Evolutionary conservation across 2,113 vertebrate genomes (phyloP).

Genomic region (Thamnophis sirtalis): DNA sequence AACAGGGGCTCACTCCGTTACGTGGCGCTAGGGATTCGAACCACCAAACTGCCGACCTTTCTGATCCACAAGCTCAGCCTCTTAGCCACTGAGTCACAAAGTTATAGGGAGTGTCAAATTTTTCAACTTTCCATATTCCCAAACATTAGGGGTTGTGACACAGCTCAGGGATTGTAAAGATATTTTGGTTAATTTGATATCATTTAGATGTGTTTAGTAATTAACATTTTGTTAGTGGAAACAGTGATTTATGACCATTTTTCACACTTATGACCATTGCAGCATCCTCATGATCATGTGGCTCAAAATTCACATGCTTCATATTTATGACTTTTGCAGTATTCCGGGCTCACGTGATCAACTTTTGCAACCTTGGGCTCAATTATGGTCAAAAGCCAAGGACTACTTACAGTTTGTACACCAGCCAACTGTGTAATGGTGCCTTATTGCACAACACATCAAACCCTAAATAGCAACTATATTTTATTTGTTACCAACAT

Average conservation of each 20-base stretch:
- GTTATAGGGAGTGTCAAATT: too few relatives aligned
- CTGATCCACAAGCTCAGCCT: too few relatives aligned
- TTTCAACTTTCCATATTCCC: too few relatives aligned
- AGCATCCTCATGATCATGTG: not conserved
- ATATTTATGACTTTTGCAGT: not conserved
- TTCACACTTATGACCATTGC: not conserved
- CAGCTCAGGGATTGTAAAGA: too few relatives aligned
- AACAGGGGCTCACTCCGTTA: too few relatives aligned
- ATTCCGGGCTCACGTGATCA: not conserved
- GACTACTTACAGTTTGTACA: not conserved
- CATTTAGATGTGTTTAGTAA: too few relatives aligned
- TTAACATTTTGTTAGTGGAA: not conserved
- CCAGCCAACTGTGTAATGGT: not conserved
- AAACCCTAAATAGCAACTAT: not conserved
- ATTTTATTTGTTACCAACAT: not conserved
- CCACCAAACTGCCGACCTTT: too few relatives aligned
- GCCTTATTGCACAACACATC: not conserved
- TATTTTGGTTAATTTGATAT: too few relatives aligned
- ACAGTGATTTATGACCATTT: not conserved
- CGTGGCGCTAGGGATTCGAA: too few relatives aligned
- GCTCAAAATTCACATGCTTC: not conserved
- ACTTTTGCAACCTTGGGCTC: not conserved
- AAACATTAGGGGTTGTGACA: too few relatives aligned
- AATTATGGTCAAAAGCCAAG: not conserved
- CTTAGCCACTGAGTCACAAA: too few relatives aligned